A percentile compares a stretch with the other conserved stretches of the same genome.
phyloP scores from a whole-genome alignment of 2,888 invertebrate genomes.

The Coenonympha arcania region DNA sequence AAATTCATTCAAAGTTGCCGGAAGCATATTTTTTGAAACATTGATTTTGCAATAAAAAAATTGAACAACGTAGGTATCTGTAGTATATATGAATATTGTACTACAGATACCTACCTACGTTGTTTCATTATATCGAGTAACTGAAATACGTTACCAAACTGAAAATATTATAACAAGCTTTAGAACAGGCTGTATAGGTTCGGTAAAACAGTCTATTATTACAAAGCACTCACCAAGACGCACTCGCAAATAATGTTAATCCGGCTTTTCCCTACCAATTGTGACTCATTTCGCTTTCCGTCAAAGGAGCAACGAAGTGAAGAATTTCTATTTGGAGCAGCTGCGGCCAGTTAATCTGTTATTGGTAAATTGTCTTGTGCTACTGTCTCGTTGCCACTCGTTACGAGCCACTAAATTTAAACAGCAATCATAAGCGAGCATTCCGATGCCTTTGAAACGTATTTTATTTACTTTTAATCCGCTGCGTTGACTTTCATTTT shows the following conservation, averaged over 20 bases:
- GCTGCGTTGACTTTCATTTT: neutral
- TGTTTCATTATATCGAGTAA: no score
- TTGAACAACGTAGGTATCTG: no score
- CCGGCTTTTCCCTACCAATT: slow-evolving; percentile 11
- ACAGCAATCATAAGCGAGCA: slow-evolving; percentile 1
- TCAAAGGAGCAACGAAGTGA: slow-evolving; percentile 27
- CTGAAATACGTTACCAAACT: no score
- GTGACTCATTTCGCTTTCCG: slow-evolving; percentile 29
- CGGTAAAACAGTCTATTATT: no score
- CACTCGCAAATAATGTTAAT: slow-evolving; percentile 5
- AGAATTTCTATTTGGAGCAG: slow-evolving; percentile 29
- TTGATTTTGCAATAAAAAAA: no score
- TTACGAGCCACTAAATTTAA: slow-evolving; percentile 11
- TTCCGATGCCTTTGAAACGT: slow-evolving; percentile 6
- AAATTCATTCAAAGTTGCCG: no score
- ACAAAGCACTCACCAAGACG: no score
- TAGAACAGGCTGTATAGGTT: no score
- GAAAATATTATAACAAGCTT: no score
- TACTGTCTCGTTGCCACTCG: slow-evolving; percentile 9
- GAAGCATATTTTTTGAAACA: no score
- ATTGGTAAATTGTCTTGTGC: slow-evolving; percentile 54
- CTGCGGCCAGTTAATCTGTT: slow-evolving; percentile 38
- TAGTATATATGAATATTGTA: no score
- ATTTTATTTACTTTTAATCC: neutral
- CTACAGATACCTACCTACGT: no score